Evolutionary conservation across 2,113 vertebrate genomes (phyloP), one percentile per base, ranked within the genome.

Genomic region (Paratilapia polleni): DNA sequence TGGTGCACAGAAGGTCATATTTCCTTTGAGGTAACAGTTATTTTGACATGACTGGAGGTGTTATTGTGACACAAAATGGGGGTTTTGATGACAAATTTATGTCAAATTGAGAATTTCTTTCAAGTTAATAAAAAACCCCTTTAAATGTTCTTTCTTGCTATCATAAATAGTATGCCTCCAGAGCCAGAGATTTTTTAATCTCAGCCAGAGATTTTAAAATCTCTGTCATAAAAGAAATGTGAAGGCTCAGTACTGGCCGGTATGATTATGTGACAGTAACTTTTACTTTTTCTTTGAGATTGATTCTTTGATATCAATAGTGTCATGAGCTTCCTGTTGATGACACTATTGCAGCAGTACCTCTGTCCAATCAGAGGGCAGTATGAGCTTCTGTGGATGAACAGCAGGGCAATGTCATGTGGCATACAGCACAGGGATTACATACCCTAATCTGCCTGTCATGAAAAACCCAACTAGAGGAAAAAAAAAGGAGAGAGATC

Each of bases 391-490:
- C 61, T 38, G 83, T 56, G 74, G 17, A 56, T 66, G 76, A 86
- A 87, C 80, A 87, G 87, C 78, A 85, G 86, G 79, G n/a, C 20
- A 6, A 61, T 88, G 82, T 83, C 90, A 91, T 90, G 80, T 90
- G 90, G 54, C 86, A 49, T 24, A 34, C 70, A 52, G 88, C 54
- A 28, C 14, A 28, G 88, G 86, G 94, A 95, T 94, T 95, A 95
- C 64, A 85, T 82, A 43, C 38, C 47, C 15, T 94, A 94, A 95
- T 94, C 94, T 91, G 83, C 83, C 88, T 85, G 88, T 89, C 89
- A 85, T 84, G 85, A 83, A 91, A 73, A 89, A 89, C 80, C 41
- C 84, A 86, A 85, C 47, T 9, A 34, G 61, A 68, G 52, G 47
- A 63, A 28, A 75, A 75, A 36, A 77, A 15, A 60, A 80, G 68